Conservation (phyloP, 2,797 vertebrate species). For the Acipenser ruthenus region DNA sequence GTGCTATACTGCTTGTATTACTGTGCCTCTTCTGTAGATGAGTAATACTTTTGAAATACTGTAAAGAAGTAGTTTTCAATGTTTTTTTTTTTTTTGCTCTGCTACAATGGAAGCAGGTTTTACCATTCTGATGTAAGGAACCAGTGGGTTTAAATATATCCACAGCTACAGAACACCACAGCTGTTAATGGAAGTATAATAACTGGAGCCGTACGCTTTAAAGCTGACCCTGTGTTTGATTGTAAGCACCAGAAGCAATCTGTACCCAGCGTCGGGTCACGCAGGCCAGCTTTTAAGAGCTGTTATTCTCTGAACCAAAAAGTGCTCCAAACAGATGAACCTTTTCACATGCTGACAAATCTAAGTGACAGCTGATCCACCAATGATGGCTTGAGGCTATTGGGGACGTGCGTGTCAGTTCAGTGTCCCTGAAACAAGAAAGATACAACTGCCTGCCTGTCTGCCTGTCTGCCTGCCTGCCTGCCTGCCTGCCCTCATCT, state of each 20-base stretch:
- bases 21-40: too few relatives aligned
- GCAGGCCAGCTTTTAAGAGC: neutral
- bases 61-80: too few relatives aligned
- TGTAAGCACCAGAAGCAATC: neutral
- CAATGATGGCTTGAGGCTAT: neutral
- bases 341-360: neutral
- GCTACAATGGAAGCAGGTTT: too few relatives aligned
- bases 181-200: conserved; percentile 31
- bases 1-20: too few relatives aligned
- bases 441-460: neutral
- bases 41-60: too few relatives aligned
- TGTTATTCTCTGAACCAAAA: neutral
- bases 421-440: neutral
- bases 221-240: conserved; percentile 13
- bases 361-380: neutral
- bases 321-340: neutral
- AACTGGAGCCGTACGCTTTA: conserved; percentile 25
- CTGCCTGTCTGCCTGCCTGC: neutral
- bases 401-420: neutral
- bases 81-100: too few relatives aligned
- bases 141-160: neutral
- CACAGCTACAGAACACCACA: conserved; percentile 19
- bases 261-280: neutral
- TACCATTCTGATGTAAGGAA: too few relatives aligned
- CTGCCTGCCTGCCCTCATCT: too few relatives aligned